phyloP scores from a whole-genome alignment of 1,140 invertebrate species.

The Cydia splendana region DNA sequence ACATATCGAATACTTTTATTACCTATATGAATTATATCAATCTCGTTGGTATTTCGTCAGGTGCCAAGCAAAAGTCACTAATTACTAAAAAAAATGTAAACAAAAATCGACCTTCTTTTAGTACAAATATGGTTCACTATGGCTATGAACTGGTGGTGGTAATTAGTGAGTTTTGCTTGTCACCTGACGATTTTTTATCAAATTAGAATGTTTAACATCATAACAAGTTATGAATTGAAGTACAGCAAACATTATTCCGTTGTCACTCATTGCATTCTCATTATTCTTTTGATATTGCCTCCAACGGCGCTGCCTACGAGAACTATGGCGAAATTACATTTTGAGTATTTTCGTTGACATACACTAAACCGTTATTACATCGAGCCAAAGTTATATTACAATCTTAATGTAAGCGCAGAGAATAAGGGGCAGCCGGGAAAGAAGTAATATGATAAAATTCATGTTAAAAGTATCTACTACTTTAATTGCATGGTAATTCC shows the following conservation, averaged over 20 bases:
- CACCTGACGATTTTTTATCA: no score
- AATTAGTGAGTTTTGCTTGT: no score
- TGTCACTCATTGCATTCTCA: constrained; percentile 44
- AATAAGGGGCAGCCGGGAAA: background rate
- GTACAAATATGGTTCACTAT: no score
- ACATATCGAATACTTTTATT: no score
- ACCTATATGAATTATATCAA: no score
- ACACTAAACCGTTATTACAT: constrained; percentile 19
- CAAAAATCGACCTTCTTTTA: no score
- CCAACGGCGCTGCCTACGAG: constrained; percentile 32
- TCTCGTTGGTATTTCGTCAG: no score
- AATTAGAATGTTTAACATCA: background rate
- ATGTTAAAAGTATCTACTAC: background rate
- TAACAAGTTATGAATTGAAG: background rate
- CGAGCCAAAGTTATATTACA: constrained; percentile 2
- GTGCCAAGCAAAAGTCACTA: no score
- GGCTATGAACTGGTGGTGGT: no score
- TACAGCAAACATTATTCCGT: constrained; percentile 22
- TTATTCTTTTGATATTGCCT: constrained; percentile 48
- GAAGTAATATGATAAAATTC: background rate
- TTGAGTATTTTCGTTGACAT: constrained; percentile 34
- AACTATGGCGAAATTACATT: constrained; percentile 44
- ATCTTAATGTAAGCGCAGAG: constrained; percentile 18
- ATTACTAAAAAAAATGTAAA: no score
- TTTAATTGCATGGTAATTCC: no score